Evolutionary conservation across 2,888 invertebrate species (phyloP).

Genomic region (Octodonta nipae): DNA sequence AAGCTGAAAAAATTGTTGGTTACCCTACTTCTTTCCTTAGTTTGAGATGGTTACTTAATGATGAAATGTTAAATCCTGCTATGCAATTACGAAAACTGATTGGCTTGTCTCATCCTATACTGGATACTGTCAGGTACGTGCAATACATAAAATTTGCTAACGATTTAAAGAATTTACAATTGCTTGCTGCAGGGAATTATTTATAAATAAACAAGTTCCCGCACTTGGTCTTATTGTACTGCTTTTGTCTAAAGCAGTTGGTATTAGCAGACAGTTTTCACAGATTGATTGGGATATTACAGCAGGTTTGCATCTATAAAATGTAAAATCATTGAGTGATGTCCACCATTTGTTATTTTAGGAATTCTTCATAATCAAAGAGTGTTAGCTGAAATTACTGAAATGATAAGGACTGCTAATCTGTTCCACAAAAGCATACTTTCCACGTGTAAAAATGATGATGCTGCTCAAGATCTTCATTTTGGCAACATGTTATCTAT

Average conservation of each 20-base stretch:
- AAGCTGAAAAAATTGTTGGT: constrained; percentile 91
- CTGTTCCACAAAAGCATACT: constrained; percentile 70
- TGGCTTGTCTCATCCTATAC: constrained; percentile 82
- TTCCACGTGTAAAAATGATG: constrained; percentile 49
- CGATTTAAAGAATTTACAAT: too few relatives aligned
- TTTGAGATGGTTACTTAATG: constrained; percentile 82
- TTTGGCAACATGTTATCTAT: constrained; percentile 90
- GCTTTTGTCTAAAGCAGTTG: constrained; percentile 79
- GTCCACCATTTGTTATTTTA: too few relatives aligned
- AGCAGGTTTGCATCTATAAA: too few relatives aligned
- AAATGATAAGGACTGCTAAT: constrained; percentile 87
- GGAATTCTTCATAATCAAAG: constrained; percentile 69
- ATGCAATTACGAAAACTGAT: constrained; percentile 79
- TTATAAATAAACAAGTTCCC: constrained; percentile 62
- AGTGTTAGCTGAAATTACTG: constrained; percentile 81
- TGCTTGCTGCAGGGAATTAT: constrained; percentile 19
- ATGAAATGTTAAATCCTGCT: constrained; percentile 89
- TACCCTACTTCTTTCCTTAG: constrained; percentile 91
- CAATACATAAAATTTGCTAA: neutral
- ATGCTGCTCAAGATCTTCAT: constrained; percentile 57
- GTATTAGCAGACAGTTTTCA: constrained; percentile 59
- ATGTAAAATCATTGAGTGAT: too few relatives aligned
- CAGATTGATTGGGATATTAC: constrained; percentile 72
- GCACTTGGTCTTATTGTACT: constrained; percentile 85
- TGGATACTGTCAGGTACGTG: constrained; percentile 79